Evolutionary conservation across 2,113 vertebrate genomes (phyloP).

Genomic region (Sula dactylatra): DNA sequence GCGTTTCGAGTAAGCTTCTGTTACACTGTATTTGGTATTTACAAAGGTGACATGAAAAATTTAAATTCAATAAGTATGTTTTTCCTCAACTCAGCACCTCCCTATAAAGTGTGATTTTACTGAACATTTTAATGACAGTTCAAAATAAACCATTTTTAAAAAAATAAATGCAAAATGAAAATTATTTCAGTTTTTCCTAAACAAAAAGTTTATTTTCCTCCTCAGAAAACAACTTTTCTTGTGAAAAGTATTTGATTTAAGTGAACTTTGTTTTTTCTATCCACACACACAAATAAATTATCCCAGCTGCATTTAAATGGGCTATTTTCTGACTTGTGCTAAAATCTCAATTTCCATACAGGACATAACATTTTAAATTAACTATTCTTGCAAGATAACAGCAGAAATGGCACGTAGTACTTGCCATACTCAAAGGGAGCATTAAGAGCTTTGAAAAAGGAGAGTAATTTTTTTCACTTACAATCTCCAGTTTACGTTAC

Average conservation of each 20-base stretch:
- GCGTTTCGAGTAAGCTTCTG: neutral
- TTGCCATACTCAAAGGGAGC: neutral
- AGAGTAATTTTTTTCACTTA: neutral
- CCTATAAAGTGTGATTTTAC: neutral
- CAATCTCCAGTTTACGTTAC: rapidly evolving
- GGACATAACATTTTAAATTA: neutral
- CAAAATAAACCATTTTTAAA: neutral
- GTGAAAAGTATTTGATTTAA: neutral
- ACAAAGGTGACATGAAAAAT: neutral
- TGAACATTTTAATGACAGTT: neutral
- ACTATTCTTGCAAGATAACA: neutral
- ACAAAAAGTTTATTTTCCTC: neutral
- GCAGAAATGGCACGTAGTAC: neutral
- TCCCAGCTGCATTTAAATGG: neutral
- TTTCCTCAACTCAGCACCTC: neutral
- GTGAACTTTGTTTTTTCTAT: neutral
- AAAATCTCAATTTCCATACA: neutral
- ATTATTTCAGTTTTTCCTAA: neutral
- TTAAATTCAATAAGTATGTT: neutral
- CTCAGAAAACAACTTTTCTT: neutral
- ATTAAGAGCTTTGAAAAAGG: neutral
- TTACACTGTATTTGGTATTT: neutral
- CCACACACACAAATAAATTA: neutral
- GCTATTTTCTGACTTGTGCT: neutral
- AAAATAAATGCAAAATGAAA: neutral